These are phyloP conservation scores for Eilema depressum DNA, from an alignment of 2,888 invertebrate genomes.

Conservation along the genomic window DNA sequence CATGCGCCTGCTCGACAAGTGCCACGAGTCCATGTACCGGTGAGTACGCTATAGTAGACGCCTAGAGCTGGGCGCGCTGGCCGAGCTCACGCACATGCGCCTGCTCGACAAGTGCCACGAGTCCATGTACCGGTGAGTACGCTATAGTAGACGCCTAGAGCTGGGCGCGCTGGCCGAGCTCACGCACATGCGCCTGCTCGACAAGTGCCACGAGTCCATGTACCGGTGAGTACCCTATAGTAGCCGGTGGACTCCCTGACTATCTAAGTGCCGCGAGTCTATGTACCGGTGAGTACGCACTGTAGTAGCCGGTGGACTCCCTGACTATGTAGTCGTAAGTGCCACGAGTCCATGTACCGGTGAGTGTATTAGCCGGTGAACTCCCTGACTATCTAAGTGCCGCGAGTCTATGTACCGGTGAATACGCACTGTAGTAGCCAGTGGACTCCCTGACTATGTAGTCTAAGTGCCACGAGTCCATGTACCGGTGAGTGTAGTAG, in stretches of 20 bases:
- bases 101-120: conserved; percentile 77
- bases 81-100: conserved; percentile 79
- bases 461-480: conserved; percentile 75
- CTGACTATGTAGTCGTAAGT: too few relatives aligned
- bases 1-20: conserved; percentile 78
- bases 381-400: conserved; percentile 79
- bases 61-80: conserved; percentile 85
- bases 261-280: conserved; percentile 75
- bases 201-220: conserved; percentile 76
- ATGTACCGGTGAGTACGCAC: conserved; percentile 78
- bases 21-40: conserved; percentile 80
- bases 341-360: conserved; percentile 80
- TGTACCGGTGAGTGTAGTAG: too few relatives aligned
- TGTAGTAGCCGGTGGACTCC: too few relatives aligned
- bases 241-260: conserved; percentile 84
- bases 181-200: conserved; percentile 78
- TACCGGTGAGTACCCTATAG: conserved; percentile 78
- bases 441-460: too few relatives aligned
- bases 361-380: too few relatives aligned
- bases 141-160: conserved; percentile 85
- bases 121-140: conserved; percentile 78
- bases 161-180: conserved; percentile 84
- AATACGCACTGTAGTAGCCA: too few relatives aligned
- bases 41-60: conserved; percentile 71
- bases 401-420: conserved; percentile 81